A percentile compares a stretch with the other conserved stretches of the same genome.
These are phyloP conservation scores for Sylvietta virens DNA, from an alignment of 2,113 vertebrate species.

Conservation along the genomic window DNA sequence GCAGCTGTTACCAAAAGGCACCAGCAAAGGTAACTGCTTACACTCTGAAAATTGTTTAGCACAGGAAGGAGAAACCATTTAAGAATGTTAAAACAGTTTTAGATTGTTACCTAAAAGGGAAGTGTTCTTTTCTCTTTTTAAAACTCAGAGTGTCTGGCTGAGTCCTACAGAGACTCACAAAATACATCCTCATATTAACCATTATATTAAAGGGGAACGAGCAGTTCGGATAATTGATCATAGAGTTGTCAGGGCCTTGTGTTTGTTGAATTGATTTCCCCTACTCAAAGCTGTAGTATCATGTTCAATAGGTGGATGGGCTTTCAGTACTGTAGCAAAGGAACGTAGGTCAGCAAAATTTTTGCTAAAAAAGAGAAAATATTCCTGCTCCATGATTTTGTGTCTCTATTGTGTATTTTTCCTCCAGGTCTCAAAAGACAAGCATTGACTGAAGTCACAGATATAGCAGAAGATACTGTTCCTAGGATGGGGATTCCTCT, in stretches of 20 bases:
- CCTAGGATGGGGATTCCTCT: not conserved
- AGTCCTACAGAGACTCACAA: not conserved
- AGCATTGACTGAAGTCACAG: not conserved
- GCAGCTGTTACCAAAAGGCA: not conserved
- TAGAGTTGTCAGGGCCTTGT: not conserved
- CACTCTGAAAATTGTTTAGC: not conserved
- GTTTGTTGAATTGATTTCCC: not conserved
- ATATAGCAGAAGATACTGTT: not conserved
- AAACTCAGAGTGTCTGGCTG: not conserved
- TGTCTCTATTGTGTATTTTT: not conserved
- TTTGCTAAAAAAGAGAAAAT: not conserved
- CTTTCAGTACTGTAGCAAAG: not conserved
- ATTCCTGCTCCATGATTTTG: not conserved
- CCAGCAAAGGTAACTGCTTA: not conserved
- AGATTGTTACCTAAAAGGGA: not conserved
- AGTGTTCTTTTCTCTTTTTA: not conserved
- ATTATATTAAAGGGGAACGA: not conserved
- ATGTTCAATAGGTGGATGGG: not conserved
- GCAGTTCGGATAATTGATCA: not conserved
- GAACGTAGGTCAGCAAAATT: not conserved
- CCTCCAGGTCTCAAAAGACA: not conserved
- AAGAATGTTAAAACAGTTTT: not conserved
- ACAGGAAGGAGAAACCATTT: not conserved
- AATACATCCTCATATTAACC: not conserved
- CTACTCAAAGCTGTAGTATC: not conserved